Percentiles rank a stretch among this genome's conserved stretches.
These are phyloP conservation scores for Procambarus virginalis DNA, from an alignment of 1,140 invertebrate genomes.

Conservation along the genomic window DNA sequence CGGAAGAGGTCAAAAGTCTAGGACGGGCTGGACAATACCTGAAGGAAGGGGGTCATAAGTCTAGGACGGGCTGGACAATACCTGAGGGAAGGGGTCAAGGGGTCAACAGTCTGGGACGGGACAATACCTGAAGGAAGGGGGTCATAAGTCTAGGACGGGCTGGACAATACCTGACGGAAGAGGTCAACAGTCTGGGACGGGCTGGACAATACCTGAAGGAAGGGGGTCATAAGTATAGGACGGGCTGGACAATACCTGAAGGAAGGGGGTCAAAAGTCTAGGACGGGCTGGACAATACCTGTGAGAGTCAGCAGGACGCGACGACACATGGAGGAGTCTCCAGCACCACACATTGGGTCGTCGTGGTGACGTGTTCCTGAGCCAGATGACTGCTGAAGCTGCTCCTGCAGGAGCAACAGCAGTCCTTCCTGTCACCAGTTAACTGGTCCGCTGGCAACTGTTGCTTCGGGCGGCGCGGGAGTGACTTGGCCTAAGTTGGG, in stretches of 20 bases:
- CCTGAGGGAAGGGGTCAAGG: background rate
- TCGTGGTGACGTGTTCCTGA: background rate
- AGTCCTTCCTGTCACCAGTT: background rate
- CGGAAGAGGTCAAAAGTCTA: too few relatives aligned
- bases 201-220: too few relatives aligned
- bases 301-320: background rate
- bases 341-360: background rate
- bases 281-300: background rate
- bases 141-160: too few relatives aligned
- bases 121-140: too few relatives aligned
- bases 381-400: background rate
- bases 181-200: too few relatives aligned
- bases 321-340: background rate
- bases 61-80: background rate
- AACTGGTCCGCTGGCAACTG: background rate
- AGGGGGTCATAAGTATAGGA: too few relatives aligned
- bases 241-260: background rate
- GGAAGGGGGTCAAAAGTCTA: too few relatives aligned
- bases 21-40: background rate
- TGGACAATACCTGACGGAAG: too few relatives aligned
- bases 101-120: too few relatives aligned
- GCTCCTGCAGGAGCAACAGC: background rate
- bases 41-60: background rate
- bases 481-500: background rate
- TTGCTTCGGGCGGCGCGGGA: background rate